Percentiles rank a stretch among this genome's conserved stretches.
These are phyloP conservation scores for Brachionus sp. DNA, from an alignment of 1,140 invertebrate species.

Conservation along the genomic window DNA sequence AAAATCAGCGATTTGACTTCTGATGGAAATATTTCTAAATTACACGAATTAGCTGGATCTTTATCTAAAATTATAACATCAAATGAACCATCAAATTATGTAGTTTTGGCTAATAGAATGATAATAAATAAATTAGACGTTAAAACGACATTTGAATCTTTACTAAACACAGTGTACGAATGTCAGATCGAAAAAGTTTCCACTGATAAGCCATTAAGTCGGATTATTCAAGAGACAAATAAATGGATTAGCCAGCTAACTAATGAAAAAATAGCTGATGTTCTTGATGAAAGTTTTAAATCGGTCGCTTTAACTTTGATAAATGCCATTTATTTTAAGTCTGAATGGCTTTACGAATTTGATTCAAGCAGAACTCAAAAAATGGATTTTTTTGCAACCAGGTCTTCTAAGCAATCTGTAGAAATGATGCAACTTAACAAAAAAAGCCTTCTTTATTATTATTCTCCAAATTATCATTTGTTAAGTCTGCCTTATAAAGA, in stretches of 20 bases:
- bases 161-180: background rate
- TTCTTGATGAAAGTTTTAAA: conserved; percentile 26
- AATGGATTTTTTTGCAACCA: background rate
- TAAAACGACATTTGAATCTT: background rate
- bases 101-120: conserved; percentile 5
- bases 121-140: background rate
- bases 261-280: conserved; percentile 10
- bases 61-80: background rate
- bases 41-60: background rate
- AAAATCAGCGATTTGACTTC: background rate
- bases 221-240: background rate
- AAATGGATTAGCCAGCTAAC: conserved; percentile 30
- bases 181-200: background rate
- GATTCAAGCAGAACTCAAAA: background rate
- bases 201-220: background rate
- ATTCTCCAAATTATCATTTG: background rate
- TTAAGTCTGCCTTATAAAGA: background rate
- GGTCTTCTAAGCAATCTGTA: background rate
- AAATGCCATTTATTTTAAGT: conserved; percentile 30
- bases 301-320: background rate
- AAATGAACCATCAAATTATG: background rate
- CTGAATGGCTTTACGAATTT: conserved; percentile 3
- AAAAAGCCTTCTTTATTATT: background rate
- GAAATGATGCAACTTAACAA: conserved; percentile 1
- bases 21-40: background rate